Evolutionary conservation across 2,888 invertebrate species (phyloP), one percentile per base, ranked within the genome.

Genomic region (Tenthredo mesomela): DNA sequence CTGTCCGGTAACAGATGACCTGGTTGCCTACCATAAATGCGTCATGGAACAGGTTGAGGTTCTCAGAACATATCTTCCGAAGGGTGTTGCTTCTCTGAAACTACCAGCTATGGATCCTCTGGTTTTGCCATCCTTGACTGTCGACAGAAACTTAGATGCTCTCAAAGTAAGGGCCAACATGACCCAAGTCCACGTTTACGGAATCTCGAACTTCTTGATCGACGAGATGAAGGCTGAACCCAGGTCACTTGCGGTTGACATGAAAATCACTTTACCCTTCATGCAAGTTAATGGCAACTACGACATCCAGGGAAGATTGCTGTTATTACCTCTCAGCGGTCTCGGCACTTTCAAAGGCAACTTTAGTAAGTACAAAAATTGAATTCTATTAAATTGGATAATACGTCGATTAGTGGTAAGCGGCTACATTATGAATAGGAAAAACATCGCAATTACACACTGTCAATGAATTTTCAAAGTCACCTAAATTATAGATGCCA

Each of bases 81-180:
- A 94, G 37, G 97, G 97, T 3, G 96, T 97, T 54, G 95, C 96
- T 0, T 96, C 96, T 89, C 93, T 97, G 10, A 95, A 95, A 54
- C 95, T 97, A 40, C 97, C 97, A 0, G 94, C 95, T 0, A 92
- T 97, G 86, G 97, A 97, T 87, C 97, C 97, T 0, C 94, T 97
- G 86, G 93, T 93, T 10, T 94, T 97, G 21, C 96, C 97, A 0
- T 95, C 96, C 61, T 94, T 97, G 86, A 95, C 95, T 86, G 95
- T 97, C 87, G 96, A 97, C 91, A 95, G 97, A 89, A 96, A 96
- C 15, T 94, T 96, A 15, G 96, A 97, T 1, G 95, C 96, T 18
- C 94, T 97, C 33, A 95, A 95, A 88, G 92, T 97, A 78, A 96
- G 96, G 89, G 96, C 97, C 0, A 95, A 95, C 5, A 94, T 97